Evolutionary conservation across 2,113 vertebrate genomes (phyloP).

Genomic region (Mionectes macconnelli): DNA sequence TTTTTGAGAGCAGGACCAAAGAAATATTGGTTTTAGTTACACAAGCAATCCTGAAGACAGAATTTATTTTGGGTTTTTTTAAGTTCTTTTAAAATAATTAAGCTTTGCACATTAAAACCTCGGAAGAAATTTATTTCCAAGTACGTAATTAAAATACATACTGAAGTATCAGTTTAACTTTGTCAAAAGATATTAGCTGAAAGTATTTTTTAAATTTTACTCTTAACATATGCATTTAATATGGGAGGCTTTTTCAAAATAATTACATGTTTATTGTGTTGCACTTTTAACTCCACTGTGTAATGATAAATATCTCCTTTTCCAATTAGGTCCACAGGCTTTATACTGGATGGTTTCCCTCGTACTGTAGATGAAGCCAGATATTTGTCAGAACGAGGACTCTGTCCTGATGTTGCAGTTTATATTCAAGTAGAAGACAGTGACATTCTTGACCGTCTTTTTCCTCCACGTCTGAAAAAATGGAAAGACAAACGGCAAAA

Average conservation of each 20-base stretch:
- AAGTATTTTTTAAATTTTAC: background rate
- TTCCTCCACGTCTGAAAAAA: slow-evolving; percentile 75
- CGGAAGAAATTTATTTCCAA: background rate
- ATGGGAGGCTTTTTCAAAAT: background rate
- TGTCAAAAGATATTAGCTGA: background rate
- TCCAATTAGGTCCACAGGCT: slow-evolving; percentile 85
- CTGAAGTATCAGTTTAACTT: background rate
- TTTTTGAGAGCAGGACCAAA: background rate
- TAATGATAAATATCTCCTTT: background rate
- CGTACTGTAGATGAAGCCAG: slow-evolving; percentile 75
- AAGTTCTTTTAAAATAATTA: background rate
- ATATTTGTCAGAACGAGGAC: slow-evolving; percentile 78
- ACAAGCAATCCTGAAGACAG: background rate
- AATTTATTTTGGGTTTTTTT: background rate
- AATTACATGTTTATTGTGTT: background rate
- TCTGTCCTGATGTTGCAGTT: slow-evolving; percentile 84
- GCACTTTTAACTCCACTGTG: background rate
- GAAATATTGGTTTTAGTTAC: background rate
- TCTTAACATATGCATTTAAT: background rate
- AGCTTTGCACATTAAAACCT: background rate
- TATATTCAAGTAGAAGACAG: slow-evolving; percentile 77
- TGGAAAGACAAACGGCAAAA: slow-evolving; percentile 76
- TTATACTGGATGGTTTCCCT: slow-evolving; percentile 93
- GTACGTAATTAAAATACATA: background rate
- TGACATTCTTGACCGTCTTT: slow-evolving; percentile 78